Evolutionary conservation across 2,113 vertebrate genomes (phyloP).

Genomic region (Synodontis membranacea): DNA sequence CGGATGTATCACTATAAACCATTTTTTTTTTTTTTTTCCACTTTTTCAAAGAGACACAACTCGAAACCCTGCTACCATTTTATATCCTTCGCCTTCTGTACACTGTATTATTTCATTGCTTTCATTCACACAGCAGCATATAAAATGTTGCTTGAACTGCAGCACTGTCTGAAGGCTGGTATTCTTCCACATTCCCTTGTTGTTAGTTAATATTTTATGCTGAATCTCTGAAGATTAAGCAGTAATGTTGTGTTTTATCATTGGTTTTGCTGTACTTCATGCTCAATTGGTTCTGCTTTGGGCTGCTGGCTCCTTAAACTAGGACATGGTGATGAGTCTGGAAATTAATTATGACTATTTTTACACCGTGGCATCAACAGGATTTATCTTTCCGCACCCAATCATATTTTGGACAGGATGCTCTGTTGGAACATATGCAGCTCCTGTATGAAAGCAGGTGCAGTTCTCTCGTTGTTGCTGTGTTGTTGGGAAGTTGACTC

Average conservation of each 20-base stretch:
- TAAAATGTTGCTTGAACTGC: neutral
- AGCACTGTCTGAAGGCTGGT: neutral
- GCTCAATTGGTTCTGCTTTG: constrained; percentile 1
- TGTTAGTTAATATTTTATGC: neutral
- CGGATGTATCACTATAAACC: neutral
- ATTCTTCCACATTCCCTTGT: neutral
- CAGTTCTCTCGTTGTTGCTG: neutral
- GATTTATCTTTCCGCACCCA: neutral
- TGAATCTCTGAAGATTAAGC: neutral
- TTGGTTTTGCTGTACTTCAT: constrained; percentile 1
- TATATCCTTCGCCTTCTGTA: neutral
- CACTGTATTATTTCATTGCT: neutral
- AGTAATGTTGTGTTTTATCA: constrained; percentile 12
- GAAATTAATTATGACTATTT: constrained; percentile 11
- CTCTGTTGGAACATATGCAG: constrained; percentile 23
- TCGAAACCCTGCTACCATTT: too few species aligned
- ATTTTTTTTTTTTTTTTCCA: neutral
- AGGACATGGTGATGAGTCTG: neutral
- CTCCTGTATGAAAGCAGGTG: neutral
- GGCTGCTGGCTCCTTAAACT: neutral
- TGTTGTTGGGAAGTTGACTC: neutral
- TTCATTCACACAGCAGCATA: neutral
- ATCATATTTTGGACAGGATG: constrained; percentile 11
- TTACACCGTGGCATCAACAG: constrained; percentile 8
- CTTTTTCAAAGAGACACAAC: neutral